Conservation (phyloP, 1,140 invertebrate species). For the Carposina sasakii region DNA sequence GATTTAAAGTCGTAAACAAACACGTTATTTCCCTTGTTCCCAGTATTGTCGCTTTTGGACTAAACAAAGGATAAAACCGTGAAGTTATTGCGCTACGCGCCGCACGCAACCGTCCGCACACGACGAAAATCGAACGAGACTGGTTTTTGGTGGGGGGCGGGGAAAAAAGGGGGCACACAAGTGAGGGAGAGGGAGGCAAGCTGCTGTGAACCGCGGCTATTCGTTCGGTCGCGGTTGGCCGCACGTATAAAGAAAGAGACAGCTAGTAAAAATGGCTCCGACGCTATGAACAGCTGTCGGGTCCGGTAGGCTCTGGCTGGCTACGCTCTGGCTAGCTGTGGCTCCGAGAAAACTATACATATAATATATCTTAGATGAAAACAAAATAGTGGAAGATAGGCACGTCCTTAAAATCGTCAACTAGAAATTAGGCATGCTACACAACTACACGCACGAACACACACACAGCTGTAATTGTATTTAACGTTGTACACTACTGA, state of each 20-base stretch:
- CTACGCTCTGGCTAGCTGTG: no score
- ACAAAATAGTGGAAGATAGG: no score
- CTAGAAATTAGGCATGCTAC: no score
- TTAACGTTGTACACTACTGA: no score
- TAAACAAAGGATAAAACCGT: constrained; percentile 67
- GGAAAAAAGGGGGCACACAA: constrained; percentile 25
- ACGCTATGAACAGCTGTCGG: constrained; percentile 69
- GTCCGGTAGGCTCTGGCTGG: no score
- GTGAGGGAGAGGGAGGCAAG: constrained; percentile 37
- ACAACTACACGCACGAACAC: no score
- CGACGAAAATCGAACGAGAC: constrained; percentile 67
- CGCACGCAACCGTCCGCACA: constrained; percentile 42
- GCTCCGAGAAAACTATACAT: no score
- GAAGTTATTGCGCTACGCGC: constrained; percentile 33
- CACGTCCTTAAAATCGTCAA: no score
- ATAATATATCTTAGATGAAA: no score
- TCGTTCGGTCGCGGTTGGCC: no score
- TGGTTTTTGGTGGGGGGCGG: constrained; percentile 36
- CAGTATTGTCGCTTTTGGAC: constrained; percentile 41
- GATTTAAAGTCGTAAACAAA: constrained; percentile 16
- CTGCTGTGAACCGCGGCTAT: constrained; percentile 13
- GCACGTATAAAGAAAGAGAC: constrained; percentile 53
- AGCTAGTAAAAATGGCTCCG: constrained; percentile 62
- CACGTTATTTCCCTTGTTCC: constrained; percentile 17
- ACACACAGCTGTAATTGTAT: no score